A percentile compares a stretch with the other conserved stretches of the same genome.
Conservation (phyloP, 2,113 vertebrate genomes). For the Natator depressus region DNA sequence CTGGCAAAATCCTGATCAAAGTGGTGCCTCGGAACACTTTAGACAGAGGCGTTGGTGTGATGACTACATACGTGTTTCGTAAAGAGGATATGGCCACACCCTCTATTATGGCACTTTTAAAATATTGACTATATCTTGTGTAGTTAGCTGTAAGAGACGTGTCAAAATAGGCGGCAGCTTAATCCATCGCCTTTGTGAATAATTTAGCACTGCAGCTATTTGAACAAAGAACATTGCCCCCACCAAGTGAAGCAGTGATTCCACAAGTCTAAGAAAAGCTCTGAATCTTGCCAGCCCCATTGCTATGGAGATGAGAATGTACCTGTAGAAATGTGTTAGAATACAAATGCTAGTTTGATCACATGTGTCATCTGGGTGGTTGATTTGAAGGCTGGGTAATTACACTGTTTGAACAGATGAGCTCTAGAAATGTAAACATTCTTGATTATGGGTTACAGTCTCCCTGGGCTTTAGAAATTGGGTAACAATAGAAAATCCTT, state of each 20-base stretch:
- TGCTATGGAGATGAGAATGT: neutral
- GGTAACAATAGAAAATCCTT: neutral
- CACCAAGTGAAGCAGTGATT: neutral
- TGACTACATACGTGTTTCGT: slow-evolving; percentile 5
- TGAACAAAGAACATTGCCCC: neutral
- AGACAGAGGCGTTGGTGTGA: neutral
- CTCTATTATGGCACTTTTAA: neutral
- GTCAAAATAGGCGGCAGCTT: neutral
- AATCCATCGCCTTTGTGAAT: neutral
- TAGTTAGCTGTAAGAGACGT: neutral
- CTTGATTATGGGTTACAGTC: neutral
- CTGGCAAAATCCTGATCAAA: neutral
- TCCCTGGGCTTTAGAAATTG: neutral
- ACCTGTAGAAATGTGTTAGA: neutral
- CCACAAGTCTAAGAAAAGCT: neutral
- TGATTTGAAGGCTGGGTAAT: neutral
- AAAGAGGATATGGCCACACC: slow-evolving; percentile 38
- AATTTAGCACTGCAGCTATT: neutral
- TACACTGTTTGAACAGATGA: neutral
- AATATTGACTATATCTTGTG: neutral
- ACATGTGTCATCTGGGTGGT: neutral
- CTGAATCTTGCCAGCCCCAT: neutral
- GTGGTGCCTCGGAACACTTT: neutral
- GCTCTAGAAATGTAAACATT: neutral
- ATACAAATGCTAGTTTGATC: neutral